Evolutionary conservation across 1,140 invertebrate species (phyloP), one percentile per base, ranked within the genome.

Genomic region (Cotesia vestalis): DNA sequence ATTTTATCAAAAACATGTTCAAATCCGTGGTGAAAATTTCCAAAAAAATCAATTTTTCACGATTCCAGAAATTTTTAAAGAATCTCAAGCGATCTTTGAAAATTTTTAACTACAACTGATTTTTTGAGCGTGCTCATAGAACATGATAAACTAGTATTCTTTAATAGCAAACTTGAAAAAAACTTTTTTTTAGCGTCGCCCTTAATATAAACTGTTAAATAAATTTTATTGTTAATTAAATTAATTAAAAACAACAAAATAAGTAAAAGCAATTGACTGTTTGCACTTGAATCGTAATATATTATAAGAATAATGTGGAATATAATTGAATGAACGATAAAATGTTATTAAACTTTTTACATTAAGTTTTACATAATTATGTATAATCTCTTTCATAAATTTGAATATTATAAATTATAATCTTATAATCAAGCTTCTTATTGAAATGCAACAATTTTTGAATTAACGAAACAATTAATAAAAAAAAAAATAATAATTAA

Each of bases 311-410:
- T 46, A 46, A 46, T 46, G 40, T 5, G 11, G 6, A 11, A 46
- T 11, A 3, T 46, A 46, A 11, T 46, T 46, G 38, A 72, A 46
- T 52, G 17, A 69, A 61, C n/a, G 71, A 53, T 34, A 71, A 59
- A 71, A 55, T 63, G 64, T 8, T n/a, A 55, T 73, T 38, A 73
- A 66, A 68, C 74, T 20, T 75, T 8, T 71, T 64, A 55, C 69
- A 74, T 63, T 71, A 59, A 9, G 69, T 80, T 73, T 81, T 78
- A 79, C 78, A 77, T 83, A 83, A 83, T 3, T 27, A 27, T 27
- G 74, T 79, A 75, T 79, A 81, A 76, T 82, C 76, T 81, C 80
- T 81, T 71, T 77, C 75, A 27, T 69, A 17, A 64, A 9, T 9
- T 38, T 11, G 6, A 52, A 11, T 76, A 76, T 76, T 46, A 51